These are phyloP conservation scores for Andrena trimmerana DNA, from an alignment of 2,888 invertebrate species.

Conservation along the genomic window DNA sequence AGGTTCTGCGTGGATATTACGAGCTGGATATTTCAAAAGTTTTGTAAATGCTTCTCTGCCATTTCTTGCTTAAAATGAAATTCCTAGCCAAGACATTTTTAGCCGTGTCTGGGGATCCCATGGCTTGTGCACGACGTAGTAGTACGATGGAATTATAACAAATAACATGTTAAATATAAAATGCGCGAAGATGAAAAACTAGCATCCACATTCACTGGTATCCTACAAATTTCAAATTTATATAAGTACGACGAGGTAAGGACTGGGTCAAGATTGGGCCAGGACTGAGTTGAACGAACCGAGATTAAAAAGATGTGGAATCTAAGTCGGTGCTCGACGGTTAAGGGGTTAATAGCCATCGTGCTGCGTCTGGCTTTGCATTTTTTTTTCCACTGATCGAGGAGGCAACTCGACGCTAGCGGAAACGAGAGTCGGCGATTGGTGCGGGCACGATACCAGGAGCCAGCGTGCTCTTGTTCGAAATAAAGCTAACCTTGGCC, in stretches of 20 bases:
- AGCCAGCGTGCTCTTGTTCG: constrained; percentile 31
- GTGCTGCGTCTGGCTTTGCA: constrained; percentile 34
- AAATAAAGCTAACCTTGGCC: constrained; percentile 71
- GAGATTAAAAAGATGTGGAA: background rate
- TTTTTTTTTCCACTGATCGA: constrained; percentile 52
- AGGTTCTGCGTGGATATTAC: background rate
- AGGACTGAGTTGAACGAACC: background rate
- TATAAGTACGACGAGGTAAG: background rate
- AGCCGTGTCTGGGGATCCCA: too few species aligned
- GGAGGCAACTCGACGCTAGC: constrained; percentile 17
- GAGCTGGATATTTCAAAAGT: background rate
- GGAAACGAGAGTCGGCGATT: constrained; percentile 38
- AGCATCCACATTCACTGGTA: too few species aligned
- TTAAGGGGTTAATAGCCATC: constrained; percentile 37
- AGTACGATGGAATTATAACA: too few species aligned
- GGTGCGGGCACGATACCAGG: constrained; percentile 41
- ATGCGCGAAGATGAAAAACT: too few species aligned
- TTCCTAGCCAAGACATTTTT: background rate
- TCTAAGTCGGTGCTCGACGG: background rate
- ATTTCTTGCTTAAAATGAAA: background rate
- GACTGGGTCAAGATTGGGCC: background rate
- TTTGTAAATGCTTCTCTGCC: background rate
- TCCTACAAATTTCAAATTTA: too few species aligned
- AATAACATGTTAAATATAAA: too few species aligned
- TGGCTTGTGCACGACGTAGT: too few species aligned